These are phyloP conservation scores for Melospiza georgiana DNA, from an alignment of 2,113 vertebrate genomes.

Conservation along the genomic window DNA sequence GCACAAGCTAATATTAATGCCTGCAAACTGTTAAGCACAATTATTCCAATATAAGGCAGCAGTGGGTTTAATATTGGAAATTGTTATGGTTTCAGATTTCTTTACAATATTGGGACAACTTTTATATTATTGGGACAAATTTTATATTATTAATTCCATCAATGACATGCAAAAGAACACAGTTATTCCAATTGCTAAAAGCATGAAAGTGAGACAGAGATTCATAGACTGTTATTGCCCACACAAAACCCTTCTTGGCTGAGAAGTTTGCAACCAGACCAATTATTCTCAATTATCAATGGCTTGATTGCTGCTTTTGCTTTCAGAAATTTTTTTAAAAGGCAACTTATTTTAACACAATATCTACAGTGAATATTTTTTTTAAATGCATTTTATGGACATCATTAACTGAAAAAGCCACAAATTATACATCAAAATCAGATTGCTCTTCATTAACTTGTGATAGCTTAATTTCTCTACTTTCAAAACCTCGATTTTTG, in stretches of 20 bases:
- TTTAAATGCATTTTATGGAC: background rate
- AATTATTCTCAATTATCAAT: background rate
- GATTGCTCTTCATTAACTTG: background rate
- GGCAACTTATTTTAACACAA: background rate
- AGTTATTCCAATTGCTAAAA: background rate
- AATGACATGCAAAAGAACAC: background rate
- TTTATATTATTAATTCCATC: background rate
- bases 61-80: background rate
- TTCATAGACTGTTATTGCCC: background rate
- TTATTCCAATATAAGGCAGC: background rate
- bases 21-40: background rate
- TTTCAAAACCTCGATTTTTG: background rate
- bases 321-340: background rate
- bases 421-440: background rate
- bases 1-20: conserved; percentile 17
- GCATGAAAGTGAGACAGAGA: background rate
- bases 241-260: background rate
- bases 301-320: background rate
- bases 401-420: background rate
- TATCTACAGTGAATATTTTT: background rate
- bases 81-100: background rate
- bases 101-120: background rate
- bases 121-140: background rate
- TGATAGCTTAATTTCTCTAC: background rate
- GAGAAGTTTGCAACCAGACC: background rate